Percentiles rank a stretch among this genome's conserved stretches.
phyloP scores from a whole-genome alignment of 2,797 vertebrate genomes.

The Sphenopsis melanotis region DNA sequence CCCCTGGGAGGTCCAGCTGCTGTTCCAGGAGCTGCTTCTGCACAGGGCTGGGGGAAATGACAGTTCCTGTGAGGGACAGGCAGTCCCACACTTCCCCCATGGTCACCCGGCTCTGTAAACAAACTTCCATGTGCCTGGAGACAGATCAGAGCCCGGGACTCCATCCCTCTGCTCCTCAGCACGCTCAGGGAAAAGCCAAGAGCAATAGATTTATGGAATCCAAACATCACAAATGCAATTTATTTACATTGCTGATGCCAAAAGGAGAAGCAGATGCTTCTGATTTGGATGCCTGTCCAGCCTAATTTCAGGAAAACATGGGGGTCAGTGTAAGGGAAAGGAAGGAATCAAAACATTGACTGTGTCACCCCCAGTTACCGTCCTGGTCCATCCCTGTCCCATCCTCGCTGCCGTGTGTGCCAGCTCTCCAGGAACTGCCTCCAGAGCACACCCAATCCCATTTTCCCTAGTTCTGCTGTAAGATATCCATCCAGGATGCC shows the following conservation, averaged over 20 bases:
- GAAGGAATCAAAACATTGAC: rapidly evolving
- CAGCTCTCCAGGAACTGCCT: background rate
- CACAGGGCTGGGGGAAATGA: background rate
- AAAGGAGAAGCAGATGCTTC: slow-evolving; percentile 22
- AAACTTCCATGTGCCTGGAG: slow-evolving; percentile 4
- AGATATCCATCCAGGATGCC: background rate
- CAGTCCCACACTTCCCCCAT: background rate
- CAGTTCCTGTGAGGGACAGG: background rate
- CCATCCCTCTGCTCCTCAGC: background rate
- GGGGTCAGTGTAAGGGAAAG: background rate
- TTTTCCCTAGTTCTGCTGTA: background rate
- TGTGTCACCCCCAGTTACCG: background rate
- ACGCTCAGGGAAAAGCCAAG: background rate
- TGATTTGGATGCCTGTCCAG: background rate
- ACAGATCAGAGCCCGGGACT: background rate
- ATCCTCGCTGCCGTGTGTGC: rapidly evolving
- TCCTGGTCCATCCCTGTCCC: background rate
- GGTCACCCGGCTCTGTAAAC: background rate
- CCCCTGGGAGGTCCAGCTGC: background rate
- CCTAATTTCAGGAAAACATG: background rate
- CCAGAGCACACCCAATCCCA: background rate
- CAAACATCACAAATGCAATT: background rate
- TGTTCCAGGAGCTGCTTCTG: background rate
- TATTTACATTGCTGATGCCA: background rate
- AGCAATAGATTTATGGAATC: background rate